phyloP scores from a whole-genome alignment of 2,113 vertebrate genomes.

The Podilymbus podiceps region DNA sequence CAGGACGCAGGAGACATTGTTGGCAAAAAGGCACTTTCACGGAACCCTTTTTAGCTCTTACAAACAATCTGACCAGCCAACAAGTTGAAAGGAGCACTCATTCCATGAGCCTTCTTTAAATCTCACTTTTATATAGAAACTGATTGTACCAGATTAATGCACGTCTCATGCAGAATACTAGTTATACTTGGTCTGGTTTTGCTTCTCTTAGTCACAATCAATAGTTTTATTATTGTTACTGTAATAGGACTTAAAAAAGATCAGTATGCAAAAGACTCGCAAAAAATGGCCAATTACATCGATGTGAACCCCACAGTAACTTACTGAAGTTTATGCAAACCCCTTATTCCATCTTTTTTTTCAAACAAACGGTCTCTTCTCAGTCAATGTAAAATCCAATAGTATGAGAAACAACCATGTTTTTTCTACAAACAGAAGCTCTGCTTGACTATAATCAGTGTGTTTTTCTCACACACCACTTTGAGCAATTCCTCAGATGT shows the following conservation, averaged over 20 bases:
- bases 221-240: background rate
- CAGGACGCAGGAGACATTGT: background rate
- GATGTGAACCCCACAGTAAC: background rate
- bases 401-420: background rate
- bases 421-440: background rate
- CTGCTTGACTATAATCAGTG: background rate
- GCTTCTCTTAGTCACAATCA: background rate
- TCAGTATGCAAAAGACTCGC: background rate
- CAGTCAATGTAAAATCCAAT: background rate
- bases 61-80: background rate
- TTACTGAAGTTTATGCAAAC: background rate
- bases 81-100: background rate
- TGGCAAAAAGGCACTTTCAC: constrained; percentile 9
- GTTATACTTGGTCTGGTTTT: background rate
- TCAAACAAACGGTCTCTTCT: background rate
- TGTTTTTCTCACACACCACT: background rate
- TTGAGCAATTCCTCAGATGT: background rate
- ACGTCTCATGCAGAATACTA: background rate
- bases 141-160: background rate
- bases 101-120: background rate
- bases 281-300: background rate
- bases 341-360: background rate
- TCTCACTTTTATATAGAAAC: background rate
- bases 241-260: background rate
- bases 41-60: background rate